Percentiles rank a stretch among this genome's conserved stretches.
These are phyloP conservation scores for Goniozus legneri DNA, from an alignment of 1,140 invertebrate species.

Conservation along the genomic window DNA sequence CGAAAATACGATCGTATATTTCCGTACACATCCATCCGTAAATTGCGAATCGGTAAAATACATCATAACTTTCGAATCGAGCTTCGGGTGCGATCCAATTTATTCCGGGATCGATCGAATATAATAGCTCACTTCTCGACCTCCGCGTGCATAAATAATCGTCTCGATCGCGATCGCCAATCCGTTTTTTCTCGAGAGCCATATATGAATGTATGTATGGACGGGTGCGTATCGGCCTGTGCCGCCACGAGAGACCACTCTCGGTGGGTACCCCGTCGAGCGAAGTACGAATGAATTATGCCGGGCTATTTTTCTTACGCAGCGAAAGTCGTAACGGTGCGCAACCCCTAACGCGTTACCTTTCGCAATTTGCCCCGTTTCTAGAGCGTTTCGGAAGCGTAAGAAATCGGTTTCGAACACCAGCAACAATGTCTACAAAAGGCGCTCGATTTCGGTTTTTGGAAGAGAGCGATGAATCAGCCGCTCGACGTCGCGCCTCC, in stretches of 20 bases:
- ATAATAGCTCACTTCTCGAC: conserved; percentile 7
- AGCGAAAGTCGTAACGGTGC: conserved; percentile 22
- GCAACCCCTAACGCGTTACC: background rate
- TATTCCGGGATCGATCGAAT: conserved; percentile 2
- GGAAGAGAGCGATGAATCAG: conserved; percentile 16
- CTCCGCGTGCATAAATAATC: conserved; percentile 15
- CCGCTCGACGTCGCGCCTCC: conserved; percentile 6
- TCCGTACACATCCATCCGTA: background rate
- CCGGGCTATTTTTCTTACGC: conserved; percentile 32
- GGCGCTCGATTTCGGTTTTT: too few species aligned
- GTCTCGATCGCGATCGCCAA: conserved; percentile 10
- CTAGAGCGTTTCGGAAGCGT: conserved; percentile 1
- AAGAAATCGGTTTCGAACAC: too few species aligned
- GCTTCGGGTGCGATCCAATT: conserved; percentile 9
- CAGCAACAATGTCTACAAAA: conserved; percentile 9
- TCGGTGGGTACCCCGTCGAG: conserved; percentile 16
- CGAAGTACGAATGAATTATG: conserved; percentile 30
- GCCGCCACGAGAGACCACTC: too few species aligned
- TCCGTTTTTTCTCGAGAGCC: conserved; percentile 21
- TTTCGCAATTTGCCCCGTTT: conserved; percentile 3
- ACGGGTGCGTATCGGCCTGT: too few species aligned
- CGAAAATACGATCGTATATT: too few species aligned
- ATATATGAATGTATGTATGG: conserved; percentile 8
- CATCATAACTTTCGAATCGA: conserved; percentile 6
- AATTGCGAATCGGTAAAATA: background rate